Conservation (phyloP, 2,113 vertebrate species). For the Bubo blakistoni region DNA sequence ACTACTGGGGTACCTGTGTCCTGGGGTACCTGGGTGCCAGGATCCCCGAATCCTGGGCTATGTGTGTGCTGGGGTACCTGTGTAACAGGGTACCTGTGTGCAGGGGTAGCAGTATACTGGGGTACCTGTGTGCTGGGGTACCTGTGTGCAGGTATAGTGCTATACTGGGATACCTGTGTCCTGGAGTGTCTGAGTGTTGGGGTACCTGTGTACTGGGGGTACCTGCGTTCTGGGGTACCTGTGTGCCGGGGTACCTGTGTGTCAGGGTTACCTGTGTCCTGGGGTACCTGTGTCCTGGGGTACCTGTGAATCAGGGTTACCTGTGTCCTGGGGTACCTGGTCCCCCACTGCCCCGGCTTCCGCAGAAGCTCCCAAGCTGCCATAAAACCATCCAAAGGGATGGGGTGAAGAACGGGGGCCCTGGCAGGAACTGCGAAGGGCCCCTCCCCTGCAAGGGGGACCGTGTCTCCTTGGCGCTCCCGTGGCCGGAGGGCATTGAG, state of each 20-base stretch:
- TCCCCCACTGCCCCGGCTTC: neutral
- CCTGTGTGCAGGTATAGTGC: too few relatives aligned
- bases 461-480: accelerated
- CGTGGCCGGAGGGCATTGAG: accelerated
- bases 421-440: accelerated
- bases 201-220: neutral
- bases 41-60: too few relatives aligned
- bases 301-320: neutral
- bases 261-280: neutral
- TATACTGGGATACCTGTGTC: neutral
- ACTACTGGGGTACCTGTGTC: too few relatives aligned
- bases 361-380: neutral
- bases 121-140: neutral
- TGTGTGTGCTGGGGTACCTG: neutral
- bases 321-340: neutral
- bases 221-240: accelerated
- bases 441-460: neutral
- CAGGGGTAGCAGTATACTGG: neutral
- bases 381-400: neutral
- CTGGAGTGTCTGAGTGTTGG: too few relatives aligned
- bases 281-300: neutral
- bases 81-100: neutral
- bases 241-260: neutral
- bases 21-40: neutral
- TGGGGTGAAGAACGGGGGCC: accelerated